phyloP scores from a whole-genome alignment of 1,140 invertebrate species.

The Neodiprion lecontei region DNA sequence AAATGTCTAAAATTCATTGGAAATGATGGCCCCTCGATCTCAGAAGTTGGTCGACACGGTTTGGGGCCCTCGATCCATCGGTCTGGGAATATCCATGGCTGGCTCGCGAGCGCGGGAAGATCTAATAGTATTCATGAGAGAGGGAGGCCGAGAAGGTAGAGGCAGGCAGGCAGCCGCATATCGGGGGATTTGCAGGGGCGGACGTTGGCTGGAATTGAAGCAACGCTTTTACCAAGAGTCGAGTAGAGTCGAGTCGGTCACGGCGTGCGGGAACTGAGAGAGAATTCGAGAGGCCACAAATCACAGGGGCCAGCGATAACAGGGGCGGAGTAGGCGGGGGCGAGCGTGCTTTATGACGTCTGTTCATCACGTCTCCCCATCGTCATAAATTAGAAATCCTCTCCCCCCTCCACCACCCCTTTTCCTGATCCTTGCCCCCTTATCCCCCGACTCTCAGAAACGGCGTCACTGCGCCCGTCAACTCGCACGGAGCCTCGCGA shows the following conservation, averaged over 20 bases:
- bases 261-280: slow-evolving; percentile 33
- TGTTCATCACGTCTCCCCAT: slow-evolving; percentile 63
- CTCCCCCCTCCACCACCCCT: slow-evolving; percentile 36
- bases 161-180: not conserved
- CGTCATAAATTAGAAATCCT: slow-evolving; percentile 4
- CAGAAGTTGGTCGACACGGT: no score
- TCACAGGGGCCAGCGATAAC: slow-evolving; percentile 43
- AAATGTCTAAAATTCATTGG: no score
- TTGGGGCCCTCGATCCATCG: no score
- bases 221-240: slow-evolving; percentile 14
- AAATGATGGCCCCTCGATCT: no score
- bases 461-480: slow-evolving; percentile 1
- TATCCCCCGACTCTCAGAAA: slow-evolving; percentile 32
- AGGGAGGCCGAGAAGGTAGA: slow-evolving; percentile 1
- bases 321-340: slow-evolving; percentile 39
- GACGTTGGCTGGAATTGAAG: slow-evolving; percentile 30
- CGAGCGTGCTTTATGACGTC: slow-evolving; percentile 56
- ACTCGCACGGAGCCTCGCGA: slow-evolving; percentile 13
- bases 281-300: slow-evolving; percentile 49
- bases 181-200: not conserved
- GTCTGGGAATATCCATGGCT: not conserved
- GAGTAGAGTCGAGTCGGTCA: no score
- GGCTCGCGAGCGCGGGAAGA: not conserved
- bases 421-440: slow-evolving; percentile 22
- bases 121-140: not conserved